Evolutionary conservation across 1,140 invertebrate genomes (phyloP).

Genomic region (Drosophila nasuta): DNA sequence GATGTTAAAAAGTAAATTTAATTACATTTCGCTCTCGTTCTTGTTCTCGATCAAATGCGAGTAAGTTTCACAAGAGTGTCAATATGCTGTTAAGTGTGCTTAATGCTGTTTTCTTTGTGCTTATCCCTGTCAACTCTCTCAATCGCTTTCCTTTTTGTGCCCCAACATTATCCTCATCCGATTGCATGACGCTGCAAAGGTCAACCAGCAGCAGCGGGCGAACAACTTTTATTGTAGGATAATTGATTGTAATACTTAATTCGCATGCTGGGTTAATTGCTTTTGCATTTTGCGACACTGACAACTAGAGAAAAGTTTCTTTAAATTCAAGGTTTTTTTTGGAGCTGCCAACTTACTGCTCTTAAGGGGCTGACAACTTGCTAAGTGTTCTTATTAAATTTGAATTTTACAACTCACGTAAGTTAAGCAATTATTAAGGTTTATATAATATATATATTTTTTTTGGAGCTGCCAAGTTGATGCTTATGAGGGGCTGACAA

Average conservation of each 20-base stretch:
- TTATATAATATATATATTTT: too few species aligned
- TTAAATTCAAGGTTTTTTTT: too few species aligned
- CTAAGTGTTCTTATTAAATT: too few species aligned
- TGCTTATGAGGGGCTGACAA: too few species aligned
- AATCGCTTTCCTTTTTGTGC: background rate
- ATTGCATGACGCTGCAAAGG: background rate
- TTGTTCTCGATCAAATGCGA: background rate
- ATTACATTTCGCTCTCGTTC: slow-evolving; percentile 28
- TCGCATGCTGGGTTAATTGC: background rate
- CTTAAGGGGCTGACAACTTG: too few species aligned
- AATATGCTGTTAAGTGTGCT: background rate
- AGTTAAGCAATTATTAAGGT: too few species aligned
- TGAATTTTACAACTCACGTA: too few species aligned
- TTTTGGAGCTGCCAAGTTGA: background rate
- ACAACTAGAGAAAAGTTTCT: too few species aligned
- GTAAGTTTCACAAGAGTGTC: background rate
- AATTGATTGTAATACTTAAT: background rate
- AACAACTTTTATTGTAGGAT: background rate
- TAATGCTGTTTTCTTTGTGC: background rate
- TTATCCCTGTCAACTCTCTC: background rate
- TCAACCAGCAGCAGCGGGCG: background rate
- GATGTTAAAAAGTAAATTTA: slow-evolving; percentile 33
- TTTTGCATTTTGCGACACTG: too few species aligned
- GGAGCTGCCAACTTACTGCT: background rate
- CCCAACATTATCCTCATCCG: background rate